Evolutionary conservation across 2,113 vertebrate species (phyloP).

Genomic region (Strigops habroptila): DNA sequence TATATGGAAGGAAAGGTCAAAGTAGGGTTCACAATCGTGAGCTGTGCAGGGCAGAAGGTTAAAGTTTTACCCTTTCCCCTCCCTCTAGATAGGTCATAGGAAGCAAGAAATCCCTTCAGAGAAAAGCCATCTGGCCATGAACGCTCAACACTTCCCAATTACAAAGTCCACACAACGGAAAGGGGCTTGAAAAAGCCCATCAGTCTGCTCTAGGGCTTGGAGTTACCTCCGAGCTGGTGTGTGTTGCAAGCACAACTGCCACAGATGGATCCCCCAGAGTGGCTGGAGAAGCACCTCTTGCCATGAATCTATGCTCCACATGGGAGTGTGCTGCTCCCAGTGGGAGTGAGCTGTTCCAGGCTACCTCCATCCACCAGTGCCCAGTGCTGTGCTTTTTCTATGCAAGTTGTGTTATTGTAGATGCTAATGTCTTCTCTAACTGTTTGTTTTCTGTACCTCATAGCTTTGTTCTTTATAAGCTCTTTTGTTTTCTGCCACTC

Average conservation of each 20-base stretch:
- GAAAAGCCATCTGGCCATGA: neutral
- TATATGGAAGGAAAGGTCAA: neutral
- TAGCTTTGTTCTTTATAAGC: slow-evolving; percentile 75
- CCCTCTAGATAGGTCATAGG: neutral
- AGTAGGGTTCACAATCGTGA: neutral
- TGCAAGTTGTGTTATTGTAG: slow-evolving; percentile 58
- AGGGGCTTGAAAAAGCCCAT: neutral
- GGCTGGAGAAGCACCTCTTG: neutral
- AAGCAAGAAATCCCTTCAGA: neutral
- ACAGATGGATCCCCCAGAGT: fast-evolving
- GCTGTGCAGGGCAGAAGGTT: neutral
- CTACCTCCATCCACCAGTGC: slow-evolving; percentile 5
- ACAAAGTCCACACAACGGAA: fast-evolving
- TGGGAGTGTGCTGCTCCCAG: neutral
- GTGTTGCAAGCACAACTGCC: neutral
- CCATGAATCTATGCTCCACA: neutral
- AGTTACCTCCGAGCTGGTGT: neutral
- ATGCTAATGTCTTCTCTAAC: slow-evolving; percentile 61
- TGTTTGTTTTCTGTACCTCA: slow-evolving; percentile 74
- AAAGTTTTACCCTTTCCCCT: neutral
- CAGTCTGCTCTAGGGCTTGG: neutral
- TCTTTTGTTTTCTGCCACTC: slow-evolving; percentile 68
- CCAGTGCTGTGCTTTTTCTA: slow-evolving; percentile 37
- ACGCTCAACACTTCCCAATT: neutral
- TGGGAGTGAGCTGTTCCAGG: neutral